Evolutionary conservation across 2,888 invertebrate species (phyloP).

Genomic region (Drosophila seclusa): DNA sequence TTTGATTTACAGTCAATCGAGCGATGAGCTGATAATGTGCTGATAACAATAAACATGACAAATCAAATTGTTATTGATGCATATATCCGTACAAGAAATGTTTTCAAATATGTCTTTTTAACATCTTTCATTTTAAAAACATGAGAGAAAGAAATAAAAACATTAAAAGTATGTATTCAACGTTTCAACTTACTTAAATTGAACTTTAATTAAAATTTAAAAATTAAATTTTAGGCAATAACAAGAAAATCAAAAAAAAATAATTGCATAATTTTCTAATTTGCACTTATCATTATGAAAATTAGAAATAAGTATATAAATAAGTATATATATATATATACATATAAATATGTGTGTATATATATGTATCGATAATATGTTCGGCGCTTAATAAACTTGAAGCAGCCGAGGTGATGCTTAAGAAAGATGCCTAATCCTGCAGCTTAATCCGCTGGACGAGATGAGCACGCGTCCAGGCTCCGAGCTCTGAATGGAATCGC

Average conservation of each 20-base stretch:
- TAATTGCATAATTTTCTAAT: too few species aligned
- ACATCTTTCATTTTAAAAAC: too few species aligned
- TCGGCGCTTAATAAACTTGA: conserved; percentile 46
- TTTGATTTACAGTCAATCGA: conserved; percentile 68
- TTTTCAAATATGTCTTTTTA: background rate
- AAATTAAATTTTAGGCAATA: background rate
- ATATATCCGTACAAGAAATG: background rate
- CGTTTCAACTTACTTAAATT: too few species aligned
- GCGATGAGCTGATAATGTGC: conserved; percentile 58
- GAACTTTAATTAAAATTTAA: too few species aligned
- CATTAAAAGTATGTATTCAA: too few species aligned
- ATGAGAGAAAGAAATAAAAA: too few species aligned
- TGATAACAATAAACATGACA: conserved; percentile 47
- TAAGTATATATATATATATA: too few species aligned
- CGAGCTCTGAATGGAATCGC: conserved; percentile 18
- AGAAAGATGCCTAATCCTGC: conserved; percentile 36
- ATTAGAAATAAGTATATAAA: background rate
- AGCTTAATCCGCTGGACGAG: conserved; percentile 20
- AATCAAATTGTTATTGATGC: conserved; percentile 48
- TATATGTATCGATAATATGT: background rate
- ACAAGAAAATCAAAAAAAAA: too few species aligned
- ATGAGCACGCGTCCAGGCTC: conserved; percentile 14
- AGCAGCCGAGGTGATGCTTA: conserved; percentile 18
- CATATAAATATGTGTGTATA: background rate
- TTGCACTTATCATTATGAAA: background rate